Percentiles rank a stretch among this genome's conserved stretches.
phyloP scores from a whole-genome alignment of 2,113 vertebrate species.

The Brachyistius frenatus region DNA sequence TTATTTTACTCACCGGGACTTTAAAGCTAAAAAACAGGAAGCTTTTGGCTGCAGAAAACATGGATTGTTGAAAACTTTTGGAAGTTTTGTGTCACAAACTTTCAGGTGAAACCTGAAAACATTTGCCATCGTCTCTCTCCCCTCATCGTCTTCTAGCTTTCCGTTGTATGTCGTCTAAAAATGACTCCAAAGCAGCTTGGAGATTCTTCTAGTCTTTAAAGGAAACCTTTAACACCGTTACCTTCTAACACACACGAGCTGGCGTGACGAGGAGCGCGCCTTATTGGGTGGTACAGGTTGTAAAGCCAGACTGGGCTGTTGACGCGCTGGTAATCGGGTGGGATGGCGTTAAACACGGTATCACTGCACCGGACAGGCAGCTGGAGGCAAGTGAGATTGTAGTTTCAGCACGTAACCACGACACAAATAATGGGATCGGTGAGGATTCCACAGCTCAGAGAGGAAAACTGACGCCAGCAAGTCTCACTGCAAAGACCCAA shows the following conservation, averaged over 20 bases:
- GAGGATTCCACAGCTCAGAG: constrained; percentile 58
- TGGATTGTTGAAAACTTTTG: background rate
- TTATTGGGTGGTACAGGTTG: too few relatives aligned
- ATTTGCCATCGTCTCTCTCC: background rate
- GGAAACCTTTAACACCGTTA: background rate
- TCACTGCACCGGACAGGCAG: constrained; percentile 6
- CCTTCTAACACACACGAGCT: background rate
- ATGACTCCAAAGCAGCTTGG: background rate
- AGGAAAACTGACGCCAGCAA: constrained; percentile 46
- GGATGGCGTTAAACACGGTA: constrained; percentile 13
- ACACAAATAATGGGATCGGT: constrained; percentile 72
- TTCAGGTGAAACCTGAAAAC: background rate
- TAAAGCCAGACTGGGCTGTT: background rate
- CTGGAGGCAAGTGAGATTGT: constrained; percentile 56
- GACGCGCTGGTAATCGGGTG: constrained; percentile 8
- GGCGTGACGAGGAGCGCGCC: background rate
- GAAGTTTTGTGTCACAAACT: background rate
- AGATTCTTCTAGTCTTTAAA: too few relatives aligned
- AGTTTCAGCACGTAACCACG: constrained; percentile 46
- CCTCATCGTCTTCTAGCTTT: background rate
- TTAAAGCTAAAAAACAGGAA: too few relatives aligned
- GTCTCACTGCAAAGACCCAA: constrained; percentile 41
- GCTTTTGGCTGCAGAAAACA: background rate
- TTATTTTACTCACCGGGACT: too few relatives aligned
- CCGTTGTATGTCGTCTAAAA: background rate